Percentiles rank a stretch among this genome's conserved stretches.
Evolutionary conservation across 2,797 vertebrate species (phyloP).

Genomic region (Tauraco hartlaubi): DNA sequence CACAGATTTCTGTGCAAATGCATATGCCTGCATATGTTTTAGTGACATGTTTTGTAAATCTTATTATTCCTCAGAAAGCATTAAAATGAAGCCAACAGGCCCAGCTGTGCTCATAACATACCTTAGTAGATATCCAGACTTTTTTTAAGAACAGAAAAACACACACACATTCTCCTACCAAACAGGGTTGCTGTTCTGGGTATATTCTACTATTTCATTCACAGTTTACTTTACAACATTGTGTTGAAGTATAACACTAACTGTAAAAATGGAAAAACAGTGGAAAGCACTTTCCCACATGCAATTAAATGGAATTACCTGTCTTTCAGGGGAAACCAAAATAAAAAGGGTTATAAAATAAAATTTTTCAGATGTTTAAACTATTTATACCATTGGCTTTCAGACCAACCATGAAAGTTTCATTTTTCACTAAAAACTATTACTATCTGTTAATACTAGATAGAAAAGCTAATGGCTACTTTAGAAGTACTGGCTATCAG

Average conservation of each 20-base stretch:
- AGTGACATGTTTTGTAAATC: slow-evolving; percentile 55
- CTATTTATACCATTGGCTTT: slow-evolving; percentile 24
- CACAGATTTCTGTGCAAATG: background rate
- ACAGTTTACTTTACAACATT: slow-evolving; percentile 64
- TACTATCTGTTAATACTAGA: background rate
- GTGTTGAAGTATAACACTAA: slow-evolving; percentile 48
- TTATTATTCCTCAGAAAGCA: slow-evolving; percentile 54
- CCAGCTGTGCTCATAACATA: slow-evolving; percentile 56
- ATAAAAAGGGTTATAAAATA: slow-evolving; percentile 50
- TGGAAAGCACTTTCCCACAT: slow-evolving; percentile 45
- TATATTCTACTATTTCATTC: slow-evolving; percentile 59
- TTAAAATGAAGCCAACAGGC: slow-evolving; percentile 46
- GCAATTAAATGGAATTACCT: slow-evolving; percentile 50
- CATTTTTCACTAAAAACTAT: background rate
- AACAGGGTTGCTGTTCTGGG: slow-evolving; percentile 1
- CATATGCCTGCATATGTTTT: background rate
- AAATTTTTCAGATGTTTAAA: slow-evolving; percentile 18
- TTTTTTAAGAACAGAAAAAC: slow-evolving; percentile 31
- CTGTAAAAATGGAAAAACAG: slow-evolving; percentile 38
- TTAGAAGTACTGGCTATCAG: background rate
- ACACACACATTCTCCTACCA: background rate
- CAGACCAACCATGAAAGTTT: background rate
- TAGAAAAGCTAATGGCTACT: background rate
- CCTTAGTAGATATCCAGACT: slow-evolving; percentile 54
- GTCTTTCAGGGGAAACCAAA: slow-evolving; percentile 58